Evolutionary conservation across 2,888 invertebrate genomes (phyloP), one percentile per base, ranked within the genome.

Genomic region (Proisotoma minuta): DNA sequence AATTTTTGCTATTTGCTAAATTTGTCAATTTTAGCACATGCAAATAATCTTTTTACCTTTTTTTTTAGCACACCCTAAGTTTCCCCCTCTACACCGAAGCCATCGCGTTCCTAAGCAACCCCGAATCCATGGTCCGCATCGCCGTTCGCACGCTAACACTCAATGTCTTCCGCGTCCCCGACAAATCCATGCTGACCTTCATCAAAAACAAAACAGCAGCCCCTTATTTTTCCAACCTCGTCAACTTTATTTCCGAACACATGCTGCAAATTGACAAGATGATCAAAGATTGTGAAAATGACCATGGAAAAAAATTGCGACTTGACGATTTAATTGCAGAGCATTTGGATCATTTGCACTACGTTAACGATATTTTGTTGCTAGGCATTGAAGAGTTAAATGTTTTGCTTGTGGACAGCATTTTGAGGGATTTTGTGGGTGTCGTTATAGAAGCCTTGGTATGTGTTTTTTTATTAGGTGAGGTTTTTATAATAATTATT

Each of bases 51-150:
- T 34, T 34, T 18, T 43, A 43, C 20, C 4, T 43, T 29, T 66
- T 69, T 71, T 80, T 81, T 50, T 76, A 92, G 92, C 91, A 94
- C 77, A 98, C 98, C 58, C 94, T 97, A 81, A 99, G 99, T 79
- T 99, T 99, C 80, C 98, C 99, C 4, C 81, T 99, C 20, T 98
- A 99, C 77, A 98, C 98, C 2, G 99, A 99, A 81, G 97, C 97
- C 34, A 95, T 99, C 66, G 98, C 98, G 79, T 97, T 99, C 81
- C 99, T 98, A 81, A 97, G 99, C 78, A 98, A 99, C 79, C 88
- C 92, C 0, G 99, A 99, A 80, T 91, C 93, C 39, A 99, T 99
- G 99, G 98, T 99, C 34, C 85, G 99, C 52, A 99, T 99, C 74
- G 99, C 99, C 2, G 99, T 99, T 15, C 83, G 99, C 63, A 99